These are phyloP conservation scores for Hippocampus mohnikei DNA, from an alignment of 2,113 vertebrate species.

Conservation along the genomic window DNA sequence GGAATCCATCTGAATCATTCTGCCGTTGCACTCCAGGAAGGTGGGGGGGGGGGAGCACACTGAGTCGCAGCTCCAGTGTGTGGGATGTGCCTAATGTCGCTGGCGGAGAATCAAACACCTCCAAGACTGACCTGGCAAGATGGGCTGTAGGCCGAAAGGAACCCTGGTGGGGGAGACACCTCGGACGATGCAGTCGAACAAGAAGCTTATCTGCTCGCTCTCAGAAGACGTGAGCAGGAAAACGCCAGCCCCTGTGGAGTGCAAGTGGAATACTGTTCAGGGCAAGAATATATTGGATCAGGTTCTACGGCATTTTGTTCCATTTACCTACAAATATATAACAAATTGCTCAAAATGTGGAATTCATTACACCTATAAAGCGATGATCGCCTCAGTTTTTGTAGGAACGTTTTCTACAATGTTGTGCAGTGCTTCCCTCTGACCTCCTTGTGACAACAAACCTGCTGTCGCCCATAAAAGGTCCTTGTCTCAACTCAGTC, in stretches of 20 bases:
- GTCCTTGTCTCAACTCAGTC: neutral
- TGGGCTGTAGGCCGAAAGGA: slow-evolving; percentile 85
- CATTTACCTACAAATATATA: neutral
- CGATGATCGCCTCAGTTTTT: neutral
- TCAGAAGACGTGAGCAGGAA: slow-evolving; percentile 87
- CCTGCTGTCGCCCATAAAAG: neutral
- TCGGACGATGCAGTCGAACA: slow-evolving; percentile 95
- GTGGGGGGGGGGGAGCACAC: slow-evolving; percentile 29
- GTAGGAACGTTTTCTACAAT: neutral
- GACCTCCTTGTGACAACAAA: neutral
- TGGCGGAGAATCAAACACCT: neutral
- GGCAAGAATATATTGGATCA: neutral
- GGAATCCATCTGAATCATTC: slow-evolving; percentile 34
- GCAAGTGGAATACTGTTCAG: slow-evolving; percentile 1
- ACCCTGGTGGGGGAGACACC: slow-evolving; percentile 89
- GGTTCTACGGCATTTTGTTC: neutral
- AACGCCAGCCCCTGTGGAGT: slow-evolving; percentile 88
- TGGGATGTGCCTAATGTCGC: neutral
- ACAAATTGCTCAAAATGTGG: too few relatives aligned
- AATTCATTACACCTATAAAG: too few relatives aligned
- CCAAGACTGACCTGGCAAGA: slow-evolving; percentile 83
- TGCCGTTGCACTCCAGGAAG: slow-evolving; percentile 22
- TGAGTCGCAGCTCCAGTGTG: neutral
- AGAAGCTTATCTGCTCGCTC: slow-evolving; percentile 95
- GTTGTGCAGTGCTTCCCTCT: neutral